These are phyloP conservation scores for Tetranychus piercei DNA, from an alignment of 2,888 invertebrate species.

Conservation along the genomic window DNA sequence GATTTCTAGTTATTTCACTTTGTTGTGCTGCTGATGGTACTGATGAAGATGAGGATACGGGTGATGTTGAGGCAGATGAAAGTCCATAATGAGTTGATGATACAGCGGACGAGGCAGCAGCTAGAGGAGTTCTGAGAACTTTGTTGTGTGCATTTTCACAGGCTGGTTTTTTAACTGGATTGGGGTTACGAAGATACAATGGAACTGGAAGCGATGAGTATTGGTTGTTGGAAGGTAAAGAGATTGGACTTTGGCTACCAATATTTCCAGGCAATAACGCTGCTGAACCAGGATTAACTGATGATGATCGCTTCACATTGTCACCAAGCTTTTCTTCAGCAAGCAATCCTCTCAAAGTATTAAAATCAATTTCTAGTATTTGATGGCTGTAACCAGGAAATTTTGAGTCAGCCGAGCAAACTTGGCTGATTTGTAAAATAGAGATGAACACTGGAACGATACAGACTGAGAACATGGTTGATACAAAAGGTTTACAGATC, in stretches of 20 bases:
- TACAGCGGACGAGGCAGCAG: not conserved
- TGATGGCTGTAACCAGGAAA: not conserved
- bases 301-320: slow-evolving; percentile 3
- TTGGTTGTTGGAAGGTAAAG: not conserved
- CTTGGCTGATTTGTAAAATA: not conserved
- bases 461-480: not conserved
- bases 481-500: not conserved
- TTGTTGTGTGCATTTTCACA: not conserved
- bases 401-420: not conserved
- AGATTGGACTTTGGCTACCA: not conserved
- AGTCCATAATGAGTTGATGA: not conserved
- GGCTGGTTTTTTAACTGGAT: not conserved
- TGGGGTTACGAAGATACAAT: not conserved
- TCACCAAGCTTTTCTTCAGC: not conserved
- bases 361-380: not conserved
- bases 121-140: not conserved
- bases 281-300: not conserved
- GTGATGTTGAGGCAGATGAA: not conserved
- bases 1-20: not conserved
- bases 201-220: not conserved
- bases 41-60: not conserved
- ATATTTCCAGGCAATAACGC: not conserved
- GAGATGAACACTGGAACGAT: not conserved
- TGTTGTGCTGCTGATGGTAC: not conserved
- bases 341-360: not conserved